Evolutionary conservation across 2,888 invertebrate species (phyloP).

Genomic region (Anaspis maculata): DNA sequence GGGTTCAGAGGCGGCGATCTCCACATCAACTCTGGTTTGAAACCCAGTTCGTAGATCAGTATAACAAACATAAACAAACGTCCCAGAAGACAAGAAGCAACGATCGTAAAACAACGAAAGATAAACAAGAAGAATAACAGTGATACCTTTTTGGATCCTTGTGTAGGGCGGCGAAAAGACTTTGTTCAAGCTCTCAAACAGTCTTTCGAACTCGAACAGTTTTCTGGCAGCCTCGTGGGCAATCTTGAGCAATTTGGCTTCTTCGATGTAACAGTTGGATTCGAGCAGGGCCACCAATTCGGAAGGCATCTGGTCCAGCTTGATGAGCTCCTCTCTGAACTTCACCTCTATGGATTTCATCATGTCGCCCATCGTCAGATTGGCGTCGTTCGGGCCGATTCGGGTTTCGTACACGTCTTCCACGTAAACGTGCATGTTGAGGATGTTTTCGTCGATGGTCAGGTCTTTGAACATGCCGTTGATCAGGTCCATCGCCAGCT

Average conservation of each 20-base stretch:
- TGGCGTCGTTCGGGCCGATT: constrained; percentile 50
- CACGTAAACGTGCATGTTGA: constrained; percentile 51
- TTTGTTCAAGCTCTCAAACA: constrained; percentile 43
- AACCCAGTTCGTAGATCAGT: no score
- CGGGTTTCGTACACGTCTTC: constrained; percentile 57
- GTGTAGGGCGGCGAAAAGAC: constrained; percentile 38
- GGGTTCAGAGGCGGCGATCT: constrained; percentile 31
- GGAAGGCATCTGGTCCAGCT: constrained; percentile 49
- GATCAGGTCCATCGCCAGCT: constrained; percentile 48
- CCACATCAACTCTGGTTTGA: constrained; percentile 26
- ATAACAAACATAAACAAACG: no score
- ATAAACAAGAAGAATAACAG: no score
- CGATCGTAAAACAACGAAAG: no score
- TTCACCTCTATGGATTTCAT: constrained; percentile 52
- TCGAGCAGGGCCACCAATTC: constrained; percentile 46
- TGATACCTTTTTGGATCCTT: constrained; percentile 21
- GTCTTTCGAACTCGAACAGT: constrained; percentile 44
- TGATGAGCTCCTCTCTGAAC: constrained; percentile 42
- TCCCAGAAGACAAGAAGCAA: no score
- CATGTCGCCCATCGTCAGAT: constrained; percentile 47
- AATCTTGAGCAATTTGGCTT: constrained; percentile 44
- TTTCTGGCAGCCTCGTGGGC: constrained; percentile 52
- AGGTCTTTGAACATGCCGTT: constrained; percentile 49
- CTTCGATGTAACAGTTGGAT: constrained; percentile 45
- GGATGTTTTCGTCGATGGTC: constrained; percentile 48